Conservation (phyloP, 2,797 vertebrate genomes). For the Smutsia gigantea region DNA sequence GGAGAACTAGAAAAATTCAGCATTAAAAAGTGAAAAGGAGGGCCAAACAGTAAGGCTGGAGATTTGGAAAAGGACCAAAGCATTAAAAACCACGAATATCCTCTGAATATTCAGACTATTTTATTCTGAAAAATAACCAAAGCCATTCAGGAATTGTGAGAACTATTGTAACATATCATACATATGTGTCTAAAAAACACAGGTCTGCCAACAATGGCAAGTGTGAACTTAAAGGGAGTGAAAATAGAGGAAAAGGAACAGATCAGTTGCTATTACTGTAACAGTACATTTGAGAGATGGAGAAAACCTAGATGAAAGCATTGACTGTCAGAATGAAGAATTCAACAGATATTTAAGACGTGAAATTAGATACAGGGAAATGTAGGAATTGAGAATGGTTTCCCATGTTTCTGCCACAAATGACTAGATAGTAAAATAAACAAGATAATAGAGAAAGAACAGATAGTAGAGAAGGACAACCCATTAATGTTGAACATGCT, state of each 20-base stretch:
- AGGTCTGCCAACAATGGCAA: not conserved
- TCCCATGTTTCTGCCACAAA: not conserved
- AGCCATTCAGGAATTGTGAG: not conserved
- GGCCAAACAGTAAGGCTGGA: not conserved
- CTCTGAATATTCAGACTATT: not conserved
- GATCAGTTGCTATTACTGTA: not conserved
- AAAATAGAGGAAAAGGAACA: not conserved
- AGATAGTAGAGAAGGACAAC: not conserved
- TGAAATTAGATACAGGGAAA: not conserved
- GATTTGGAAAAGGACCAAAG: not conserved
- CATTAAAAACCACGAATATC: not conserved
- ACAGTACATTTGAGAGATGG: not conserved
- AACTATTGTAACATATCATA: not conserved
- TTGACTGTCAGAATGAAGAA: not conserved
- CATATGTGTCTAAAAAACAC: not conserved
- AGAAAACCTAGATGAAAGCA: not conserved
- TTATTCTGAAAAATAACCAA: not conserved
- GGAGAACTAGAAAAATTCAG: not conserved
- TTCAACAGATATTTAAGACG: not conserved
- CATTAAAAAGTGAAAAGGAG: not conserved
- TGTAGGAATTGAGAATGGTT: not conserved
- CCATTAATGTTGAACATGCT: not conserved
- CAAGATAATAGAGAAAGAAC: conserved; percentile 14
- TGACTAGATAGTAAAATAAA: not conserved
- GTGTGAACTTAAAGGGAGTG: not conserved